A percentile compares a stretch with the other conserved stretches of the same genome.
Conservation (phyloP, 2,797 vertebrate genomes). For the Rhabdomys pumilio region DNA sequence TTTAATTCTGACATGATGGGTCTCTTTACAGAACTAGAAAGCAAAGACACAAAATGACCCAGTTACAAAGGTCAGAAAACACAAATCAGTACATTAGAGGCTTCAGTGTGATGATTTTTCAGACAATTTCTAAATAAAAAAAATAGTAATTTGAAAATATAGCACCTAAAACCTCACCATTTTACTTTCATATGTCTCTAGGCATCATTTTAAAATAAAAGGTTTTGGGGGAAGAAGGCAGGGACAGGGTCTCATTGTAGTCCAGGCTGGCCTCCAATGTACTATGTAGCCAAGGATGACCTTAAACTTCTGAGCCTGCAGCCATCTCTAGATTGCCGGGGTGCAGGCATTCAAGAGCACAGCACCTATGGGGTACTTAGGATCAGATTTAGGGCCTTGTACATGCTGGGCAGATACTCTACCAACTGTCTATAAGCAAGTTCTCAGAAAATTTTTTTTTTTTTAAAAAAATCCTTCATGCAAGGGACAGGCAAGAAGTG, state of each 20-base stretch:
- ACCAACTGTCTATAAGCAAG: background rate
- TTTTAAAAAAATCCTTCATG: background rate
- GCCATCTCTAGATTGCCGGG: background rate
- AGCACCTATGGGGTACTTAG: background rate
- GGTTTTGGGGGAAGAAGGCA: background rate
- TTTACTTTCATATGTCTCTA: background rate
- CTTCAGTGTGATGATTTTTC: conserved; percentile 21
- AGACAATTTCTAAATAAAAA: background rate
- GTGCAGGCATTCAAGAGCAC: background rate
- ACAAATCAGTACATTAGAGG: conserved; percentile 29
- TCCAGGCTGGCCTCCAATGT: background rate
- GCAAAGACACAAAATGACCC: background rate
- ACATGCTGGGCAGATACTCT: background rate
- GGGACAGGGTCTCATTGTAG: background rate
- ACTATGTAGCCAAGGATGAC: background rate
- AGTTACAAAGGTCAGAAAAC: conserved; percentile 52
- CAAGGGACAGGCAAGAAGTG: background rate
- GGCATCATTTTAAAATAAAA: background rate
- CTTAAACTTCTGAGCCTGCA: background rate
- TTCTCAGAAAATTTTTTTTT: background rate
- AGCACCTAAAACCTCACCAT: background rate
- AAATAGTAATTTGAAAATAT: background rate
- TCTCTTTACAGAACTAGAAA: conserved; percentile 20
- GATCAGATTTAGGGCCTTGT: background rate
- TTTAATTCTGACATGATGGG: conserved; percentile 33